Conservation (phyloP, 2,888 invertebrate species). For the Bombyx huttoni region DNA sequence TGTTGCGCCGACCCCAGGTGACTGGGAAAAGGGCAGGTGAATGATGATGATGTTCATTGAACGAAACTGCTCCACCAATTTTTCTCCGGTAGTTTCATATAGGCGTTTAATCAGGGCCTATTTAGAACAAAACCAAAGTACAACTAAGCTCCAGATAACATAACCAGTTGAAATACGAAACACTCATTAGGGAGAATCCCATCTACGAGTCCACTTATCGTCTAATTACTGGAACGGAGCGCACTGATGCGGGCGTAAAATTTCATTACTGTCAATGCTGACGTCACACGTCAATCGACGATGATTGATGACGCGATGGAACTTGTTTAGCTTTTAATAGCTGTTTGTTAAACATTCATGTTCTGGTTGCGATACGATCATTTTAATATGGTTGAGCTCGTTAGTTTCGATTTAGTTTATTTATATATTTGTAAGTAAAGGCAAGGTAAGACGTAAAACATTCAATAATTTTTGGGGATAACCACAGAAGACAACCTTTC, state of each 20-base stretch:
- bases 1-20: no score
- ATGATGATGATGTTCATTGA: no score
- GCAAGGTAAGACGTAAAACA: no score
- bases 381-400: conserved; percentile 10
- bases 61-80: no score
- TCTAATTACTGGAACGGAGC: conserved; percentile 24
- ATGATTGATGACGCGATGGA: conserved; percentile 47
- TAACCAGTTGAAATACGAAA: no score
- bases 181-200: neutral
- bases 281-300: conserved; percentile 45
- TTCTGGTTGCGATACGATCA: conserved; percentile 24
- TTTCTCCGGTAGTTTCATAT: no score
- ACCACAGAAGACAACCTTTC: no score
- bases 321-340: conserved; percentile 44
- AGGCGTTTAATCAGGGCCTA: no score
- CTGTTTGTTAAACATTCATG: conserved; percentile 44
- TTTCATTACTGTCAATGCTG: conserved; percentile 50
- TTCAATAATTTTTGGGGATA: no score
- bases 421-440: neutral
- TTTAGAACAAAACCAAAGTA: no score
- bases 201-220: conserved; percentile 14
- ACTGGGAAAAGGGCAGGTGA: no score
- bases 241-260: conserved; percentile 50
- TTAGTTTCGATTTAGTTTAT: conserved; percentile 13
- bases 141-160: no score